Evolutionary conservation across 2,113 vertebrate genomes (phyloP), one percentile per base, ranked within the genome.

Genomic region (Urocitellus parryii): DNA sequence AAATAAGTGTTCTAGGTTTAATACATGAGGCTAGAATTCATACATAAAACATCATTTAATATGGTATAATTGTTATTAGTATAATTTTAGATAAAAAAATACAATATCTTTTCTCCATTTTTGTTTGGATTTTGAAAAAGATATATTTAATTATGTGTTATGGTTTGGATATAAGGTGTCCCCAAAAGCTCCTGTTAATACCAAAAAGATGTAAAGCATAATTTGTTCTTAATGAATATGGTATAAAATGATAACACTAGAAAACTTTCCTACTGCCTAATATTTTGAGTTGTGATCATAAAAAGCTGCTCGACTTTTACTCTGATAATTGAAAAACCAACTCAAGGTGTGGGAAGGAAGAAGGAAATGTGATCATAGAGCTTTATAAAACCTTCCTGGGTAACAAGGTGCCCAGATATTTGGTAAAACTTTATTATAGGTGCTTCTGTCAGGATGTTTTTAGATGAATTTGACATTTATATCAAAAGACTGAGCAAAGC

Each of bases 101-200:
- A 72, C 9, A 70, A 80, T 11, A 65, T 29, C 4, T 90, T 34
- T 92, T 37, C 16, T 34, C 5, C 5, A 39, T 84, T 80, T 85
- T 45, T 80, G 25, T 95, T 79, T 56, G 12, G 3, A 48, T 95
- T 95, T 25, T 45, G 39, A 95, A 91, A 61, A 89, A 61, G 6
- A 77, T 72, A 63, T 27, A 25, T 73, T 13, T 74, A 63, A 63
- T 1, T 27, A 63, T 63, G 56, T 58, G 24, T 27, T 25, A 27
- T 61, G 58, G 58, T 61, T 61, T 61, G 58, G 8, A 24, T 61
- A 61, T 63, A 25, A 63, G 24, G 61, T 63, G 9, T 58, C 61
- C 61, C 61, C 24, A 10, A 63, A 63, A 63, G 24, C 9, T 63
- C 61, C 24, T 63, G 61, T 63, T 63, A 63, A 63, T 34, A 34